These are phyloP conservation scores for Ferdinandea cuprea DNA, from an alignment of 2,888 invertebrate genomes.

Conservation along the genomic window DNA sequence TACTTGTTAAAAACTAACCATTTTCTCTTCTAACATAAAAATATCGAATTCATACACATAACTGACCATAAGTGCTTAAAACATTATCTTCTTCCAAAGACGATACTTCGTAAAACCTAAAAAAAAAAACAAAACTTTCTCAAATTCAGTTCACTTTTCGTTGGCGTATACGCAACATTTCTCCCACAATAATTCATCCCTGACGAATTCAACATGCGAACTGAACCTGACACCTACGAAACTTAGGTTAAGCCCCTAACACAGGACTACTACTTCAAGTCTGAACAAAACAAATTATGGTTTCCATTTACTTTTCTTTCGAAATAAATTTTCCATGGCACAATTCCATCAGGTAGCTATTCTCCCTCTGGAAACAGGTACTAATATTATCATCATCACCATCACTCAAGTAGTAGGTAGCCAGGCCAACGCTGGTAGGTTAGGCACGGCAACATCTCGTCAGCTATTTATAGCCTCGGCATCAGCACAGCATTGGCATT, in stretches of 20 bases:
- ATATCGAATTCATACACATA: no score
- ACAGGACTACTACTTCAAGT: not conserved
- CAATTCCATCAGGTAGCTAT: constrained; percentile 10
- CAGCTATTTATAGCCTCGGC: constrained; percentile 35
- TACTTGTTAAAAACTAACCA: no score
- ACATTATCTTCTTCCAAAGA: no score
- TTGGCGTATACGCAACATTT: constrained; percentile 12
- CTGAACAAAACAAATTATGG: not conserved
- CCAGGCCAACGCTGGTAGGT: constrained; percentile 4
- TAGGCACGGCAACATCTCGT: constrained; percentile 21
- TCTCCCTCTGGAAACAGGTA: not conserved
- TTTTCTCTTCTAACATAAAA: no score
- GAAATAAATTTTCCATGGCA: constrained; percentile 9
- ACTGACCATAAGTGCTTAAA: no score
- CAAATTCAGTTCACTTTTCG: not conserved
- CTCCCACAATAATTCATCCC: not conserved
- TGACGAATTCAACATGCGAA: not conserved
- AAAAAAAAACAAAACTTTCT: no score
- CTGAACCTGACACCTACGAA: not conserved
- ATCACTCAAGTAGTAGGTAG: constrained; percentile 31
- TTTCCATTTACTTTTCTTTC: not conserved
- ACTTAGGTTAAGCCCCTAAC: not conserved
- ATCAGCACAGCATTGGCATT: no score
- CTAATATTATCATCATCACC: constrained; percentile 23
- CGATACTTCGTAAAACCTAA: no score